These are phyloP conservation scores for Rhingia campestris DNA, from an alignment of 2,888 invertebrate species.

Conservation along the genomic window DNA sequence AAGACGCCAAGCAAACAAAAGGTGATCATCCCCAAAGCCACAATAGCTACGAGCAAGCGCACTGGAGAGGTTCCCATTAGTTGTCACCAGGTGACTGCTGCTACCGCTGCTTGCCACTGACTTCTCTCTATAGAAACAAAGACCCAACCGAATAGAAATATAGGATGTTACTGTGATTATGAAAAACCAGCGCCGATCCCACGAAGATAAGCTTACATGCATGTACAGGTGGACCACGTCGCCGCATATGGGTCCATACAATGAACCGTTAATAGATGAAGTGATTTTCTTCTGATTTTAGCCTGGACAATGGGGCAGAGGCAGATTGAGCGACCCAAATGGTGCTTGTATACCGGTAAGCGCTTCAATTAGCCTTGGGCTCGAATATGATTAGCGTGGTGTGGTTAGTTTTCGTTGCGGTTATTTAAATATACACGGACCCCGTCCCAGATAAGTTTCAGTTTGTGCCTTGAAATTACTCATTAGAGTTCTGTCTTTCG, in stretches of 20 bases:
- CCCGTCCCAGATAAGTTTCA: conserved; percentile 38
- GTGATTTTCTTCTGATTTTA: conserved; percentile 71
- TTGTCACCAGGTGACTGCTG: conserved; percentile 57
- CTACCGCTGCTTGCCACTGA: conserved; percentile 12
- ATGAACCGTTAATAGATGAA: conserved; percentile 71
- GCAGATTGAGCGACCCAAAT: conserved; percentile 43
- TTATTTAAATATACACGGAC: conserved; percentile 10
- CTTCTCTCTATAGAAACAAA: conserved; percentile 50
- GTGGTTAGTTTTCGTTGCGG: conserved; percentile 41
- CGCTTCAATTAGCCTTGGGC: conserved; percentile 59
- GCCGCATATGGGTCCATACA: conserved; percentile 53
- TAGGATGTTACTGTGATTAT: conserved; percentile 66
- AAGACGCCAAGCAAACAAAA: conserved; percentile 58
- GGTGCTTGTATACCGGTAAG: conserved; percentile 22
- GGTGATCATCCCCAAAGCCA: conserved; percentile 42
- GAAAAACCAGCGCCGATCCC: conserved; percentile 66
- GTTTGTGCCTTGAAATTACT: conserved; percentile 61
- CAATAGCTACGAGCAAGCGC: conserved; percentile 17
- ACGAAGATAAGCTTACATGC: conserved; percentile 53
- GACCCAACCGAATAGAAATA: conserved; percentile 22
- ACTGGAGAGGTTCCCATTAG: conserved; percentile 59
- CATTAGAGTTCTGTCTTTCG: conserved; percentile 49
- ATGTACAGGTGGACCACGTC: conserved; percentile 53
- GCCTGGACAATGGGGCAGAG: conserved; percentile 58
- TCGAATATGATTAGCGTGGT: conserved; percentile 63